Evolutionary conservation across 1,140 invertebrate species (phyloP).

Genomic region (Drosophila willistoni): DNA sequence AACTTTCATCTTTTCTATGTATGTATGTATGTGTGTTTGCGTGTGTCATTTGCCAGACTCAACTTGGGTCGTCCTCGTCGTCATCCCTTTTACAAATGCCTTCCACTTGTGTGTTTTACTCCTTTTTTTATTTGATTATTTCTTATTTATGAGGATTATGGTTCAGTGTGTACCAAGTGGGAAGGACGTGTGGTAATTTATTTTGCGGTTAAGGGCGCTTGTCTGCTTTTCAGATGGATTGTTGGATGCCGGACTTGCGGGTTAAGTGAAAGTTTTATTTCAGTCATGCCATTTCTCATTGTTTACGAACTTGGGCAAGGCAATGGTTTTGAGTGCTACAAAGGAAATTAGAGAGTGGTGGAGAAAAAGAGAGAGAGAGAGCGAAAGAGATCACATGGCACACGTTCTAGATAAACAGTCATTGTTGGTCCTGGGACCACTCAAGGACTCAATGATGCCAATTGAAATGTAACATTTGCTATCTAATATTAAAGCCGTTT

Average conservation of each 20-base stretch:
- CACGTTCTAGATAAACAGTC: conserved; percentile 58
- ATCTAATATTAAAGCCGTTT: conserved; percentile 23
- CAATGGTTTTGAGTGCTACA: conserved; percentile 10
- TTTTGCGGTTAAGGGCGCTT: conserved; percentile 55
- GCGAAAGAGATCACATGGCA: conserved; percentile 30
- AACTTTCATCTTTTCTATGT: conserved; percentile 51
- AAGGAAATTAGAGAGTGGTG: neutral
- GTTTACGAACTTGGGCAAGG: conserved; percentile 44
- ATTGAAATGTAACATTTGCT: conserved; percentile 53
- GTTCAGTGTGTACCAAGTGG: conserved; percentile 50
- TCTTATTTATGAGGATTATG: conserved; percentile 80
- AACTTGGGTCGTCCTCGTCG: conserved; percentile 19
- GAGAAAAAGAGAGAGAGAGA: neutral
- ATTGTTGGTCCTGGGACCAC: conserved; percentile 20
- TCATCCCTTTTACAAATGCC: conserved; percentile 17
- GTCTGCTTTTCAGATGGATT: conserved; percentile 40
- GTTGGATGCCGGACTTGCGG: conserved; percentile 25
- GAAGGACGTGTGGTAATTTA: conserved; percentile 65
- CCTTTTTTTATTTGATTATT: conserved; percentile 77
- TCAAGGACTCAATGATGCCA: conserved; percentile 23
- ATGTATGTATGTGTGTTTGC: too few species aligned
- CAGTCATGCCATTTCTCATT: conserved; percentile 32
- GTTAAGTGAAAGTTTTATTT: conserved; percentile 58
- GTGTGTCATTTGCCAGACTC: conserved; percentile 48
- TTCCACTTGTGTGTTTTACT: conserved; percentile 48